phyloP scores from a whole-genome alignment of 2,888 invertebrate species.

The Chorisops tibialis region DNA sequence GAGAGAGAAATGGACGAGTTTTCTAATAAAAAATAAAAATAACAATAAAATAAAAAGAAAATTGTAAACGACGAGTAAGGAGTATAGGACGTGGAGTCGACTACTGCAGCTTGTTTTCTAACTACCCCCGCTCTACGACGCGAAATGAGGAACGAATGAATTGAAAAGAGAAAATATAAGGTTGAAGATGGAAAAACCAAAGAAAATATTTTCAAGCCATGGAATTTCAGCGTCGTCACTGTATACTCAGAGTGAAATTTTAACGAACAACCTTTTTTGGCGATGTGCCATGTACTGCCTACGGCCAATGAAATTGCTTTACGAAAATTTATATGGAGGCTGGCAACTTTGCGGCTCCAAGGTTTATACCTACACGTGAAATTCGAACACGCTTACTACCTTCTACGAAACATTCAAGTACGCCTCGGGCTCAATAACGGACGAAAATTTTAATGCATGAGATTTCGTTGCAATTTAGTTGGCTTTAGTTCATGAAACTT shows the following conservation, averaged over 20 bases:
- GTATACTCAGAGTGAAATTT: slow-evolving; percentile 9
- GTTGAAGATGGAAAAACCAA: not conserved
- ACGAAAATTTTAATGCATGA: too few species aligned
- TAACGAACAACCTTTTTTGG: slow-evolving; percentile 37
- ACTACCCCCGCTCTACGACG: too few species aligned
- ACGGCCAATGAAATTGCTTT: slow-evolving; percentile 40
- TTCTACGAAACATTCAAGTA: too few species aligned
- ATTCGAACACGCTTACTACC: too few species aligned
- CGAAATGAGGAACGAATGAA: not conserved
- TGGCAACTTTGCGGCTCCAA: slow-evolving; percentile 1
- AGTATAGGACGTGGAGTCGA: not conserved
- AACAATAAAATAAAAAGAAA: slow-evolving; percentile 1
- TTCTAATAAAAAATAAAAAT: not conserved
- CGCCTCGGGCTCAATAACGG: too few species aligned
- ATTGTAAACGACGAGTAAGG: not conserved
- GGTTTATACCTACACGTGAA: too few species aligned
- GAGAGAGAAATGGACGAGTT: not conserved
- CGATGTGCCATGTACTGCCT: slow-evolving; percentile 40
- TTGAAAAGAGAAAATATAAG: not conserved
- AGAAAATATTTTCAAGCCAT: too few species aligned
- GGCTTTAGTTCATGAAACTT: too few species aligned
- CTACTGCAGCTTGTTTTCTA: too few species aligned
- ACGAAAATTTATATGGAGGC: slow-evolving; percentile 38
- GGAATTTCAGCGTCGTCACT: too few species aligned
- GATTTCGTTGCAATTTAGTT: too few species aligned